Evolutionary conservation across 2,797 vertebrate genomes (phyloP), one percentile per base, ranked within the genome.

Genomic region (Paguma larvata): DNA sequence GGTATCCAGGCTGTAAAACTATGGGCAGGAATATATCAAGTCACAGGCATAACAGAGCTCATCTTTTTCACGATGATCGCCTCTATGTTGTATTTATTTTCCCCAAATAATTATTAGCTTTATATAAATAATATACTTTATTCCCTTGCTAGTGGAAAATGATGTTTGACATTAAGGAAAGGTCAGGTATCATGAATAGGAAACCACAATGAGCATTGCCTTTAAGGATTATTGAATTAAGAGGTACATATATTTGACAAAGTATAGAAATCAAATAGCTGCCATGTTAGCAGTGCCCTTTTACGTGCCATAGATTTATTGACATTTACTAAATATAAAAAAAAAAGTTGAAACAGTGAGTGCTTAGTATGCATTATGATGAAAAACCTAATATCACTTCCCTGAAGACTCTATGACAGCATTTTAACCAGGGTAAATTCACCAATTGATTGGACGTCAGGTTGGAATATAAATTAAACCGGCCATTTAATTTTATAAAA

Each of bases 151-250:
- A 96, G 98, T 98, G 75, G 92, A 98, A 98, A 98, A 99, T 98
- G 94, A 93, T 98, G 97, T 98, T 97, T 99, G 98, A 99, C 98
- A 98, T 99, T 99, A 98, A 98, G 94, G 98, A 99, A 99, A 99
- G 98, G 98, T 98, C 98, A 98, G 96, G 96, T 98, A 97, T 98
- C 98, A 96, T 98, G 97, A 96, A 95, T 97, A 96, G 95, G 97
- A 98, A 99, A 98, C 98, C 98, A 98, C 98, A 98, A 97, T 97
- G 98, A 94, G 98, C 97, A 98, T 98, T 98, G 98, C 98, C 98
- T 98, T 98, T 98, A 98, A 98, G 98, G 96, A 97, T 98, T 98
- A 99, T 98, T 98, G 98, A 98, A 98, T 98, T 98, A 98, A 98
- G 98, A 98, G 97, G 95, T 98, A 98, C 97, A 98, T 98, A 98